phyloP scores from a whole-genome alignment of 2,888 invertebrate genomes.

The Chironomus riparius region DNA sequence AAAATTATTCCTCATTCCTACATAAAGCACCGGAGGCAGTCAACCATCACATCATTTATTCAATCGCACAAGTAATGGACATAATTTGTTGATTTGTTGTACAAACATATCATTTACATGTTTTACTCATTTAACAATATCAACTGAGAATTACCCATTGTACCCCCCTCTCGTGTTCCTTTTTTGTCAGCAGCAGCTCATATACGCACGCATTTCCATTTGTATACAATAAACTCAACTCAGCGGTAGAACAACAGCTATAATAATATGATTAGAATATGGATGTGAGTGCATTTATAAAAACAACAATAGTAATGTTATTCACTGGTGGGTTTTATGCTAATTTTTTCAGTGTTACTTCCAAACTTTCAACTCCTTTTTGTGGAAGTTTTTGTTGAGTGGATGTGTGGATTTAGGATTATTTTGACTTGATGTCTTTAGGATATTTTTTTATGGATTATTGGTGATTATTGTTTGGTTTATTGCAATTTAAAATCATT shows the following conservation, averaged over 20 bases:
- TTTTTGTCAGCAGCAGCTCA: too few species aligned
- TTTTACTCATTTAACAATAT: neutral
- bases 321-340: neutral
- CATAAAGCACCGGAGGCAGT: neutral
- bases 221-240: too few species aligned
- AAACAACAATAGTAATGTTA: neutral
- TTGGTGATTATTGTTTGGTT: too few species aligned
- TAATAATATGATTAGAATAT: neutral
- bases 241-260: neutral
- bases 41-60: neutral
- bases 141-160: neutral
- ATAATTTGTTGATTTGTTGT: slow-evolving; percentile 19
- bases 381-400: too few species aligned
- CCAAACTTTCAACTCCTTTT: too few species aligned
- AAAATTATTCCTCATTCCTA: neutral
- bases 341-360: neutral
- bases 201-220: too few species aligned
- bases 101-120: slow-evolving; percentile 24
- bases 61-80: neutral
- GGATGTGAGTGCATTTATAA: neutral
- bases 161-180: neutral
- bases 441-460: too few species aligned
- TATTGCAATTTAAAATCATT: too few species aligned
- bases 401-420: too few species aligned
- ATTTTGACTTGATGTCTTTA: too few species aligned